These are phyloP conservation scores for Holocentrus rufus DNA, from an alignment of 2,797 vertebrate genomes.

Conservation along the genomic window DNA sequence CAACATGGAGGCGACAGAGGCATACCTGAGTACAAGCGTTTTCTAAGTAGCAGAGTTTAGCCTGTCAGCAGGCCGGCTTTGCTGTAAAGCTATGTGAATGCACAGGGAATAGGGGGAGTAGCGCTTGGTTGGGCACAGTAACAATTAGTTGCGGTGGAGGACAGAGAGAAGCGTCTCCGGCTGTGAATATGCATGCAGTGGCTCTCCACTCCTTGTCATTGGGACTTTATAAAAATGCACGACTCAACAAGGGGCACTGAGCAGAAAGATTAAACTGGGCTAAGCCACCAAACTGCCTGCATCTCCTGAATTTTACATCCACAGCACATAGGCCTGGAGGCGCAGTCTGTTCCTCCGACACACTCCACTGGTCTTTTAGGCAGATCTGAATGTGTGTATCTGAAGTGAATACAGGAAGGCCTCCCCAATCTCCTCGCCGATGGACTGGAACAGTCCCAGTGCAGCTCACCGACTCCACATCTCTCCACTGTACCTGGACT, in stretches of 20 bases:
- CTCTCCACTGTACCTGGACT: conserved; percentile 40
- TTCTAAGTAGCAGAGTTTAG: conserved; percentile 49
- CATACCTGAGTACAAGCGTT: conserved; percentile 36
- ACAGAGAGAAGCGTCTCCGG: conserved; percentile 43
- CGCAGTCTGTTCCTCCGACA: conserved; percentile 52
- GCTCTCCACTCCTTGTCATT: conserved; percentile 50
- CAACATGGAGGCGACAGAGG: conserved; percentile 42
- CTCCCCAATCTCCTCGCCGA: conserved; percentile 47
- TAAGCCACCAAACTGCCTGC: conserved; percentile 63
- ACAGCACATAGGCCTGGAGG: conserved; percentile 33
- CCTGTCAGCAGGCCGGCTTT: conserved; percentile 45
- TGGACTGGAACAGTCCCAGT: conserved; percentile 63
- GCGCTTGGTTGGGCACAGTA: conserved; percentile 52
- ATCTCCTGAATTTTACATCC: conserved; percentile 68
- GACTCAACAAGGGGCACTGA: conserved; percentile 60
- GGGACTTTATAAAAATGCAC: conserved; percentile 71
- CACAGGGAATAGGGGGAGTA: conserved; percentile 42
- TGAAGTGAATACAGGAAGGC: conserved; percentile 57
- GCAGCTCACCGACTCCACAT: conserved; percentile 39
- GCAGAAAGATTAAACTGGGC: conserved; percentile 68
- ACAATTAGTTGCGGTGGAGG: conserved; percentile 68
- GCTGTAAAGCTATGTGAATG: conserved; percentile 44
- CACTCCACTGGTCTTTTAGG: conserved; percentile 51
- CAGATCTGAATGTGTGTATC: conserved; percentile 54
- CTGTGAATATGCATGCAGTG: conserved; percentile 67